Evolutionary conservation across 2,888 invertebrate species (phyloP).

Genomic region (Cyclophora punctaria): DNA sequence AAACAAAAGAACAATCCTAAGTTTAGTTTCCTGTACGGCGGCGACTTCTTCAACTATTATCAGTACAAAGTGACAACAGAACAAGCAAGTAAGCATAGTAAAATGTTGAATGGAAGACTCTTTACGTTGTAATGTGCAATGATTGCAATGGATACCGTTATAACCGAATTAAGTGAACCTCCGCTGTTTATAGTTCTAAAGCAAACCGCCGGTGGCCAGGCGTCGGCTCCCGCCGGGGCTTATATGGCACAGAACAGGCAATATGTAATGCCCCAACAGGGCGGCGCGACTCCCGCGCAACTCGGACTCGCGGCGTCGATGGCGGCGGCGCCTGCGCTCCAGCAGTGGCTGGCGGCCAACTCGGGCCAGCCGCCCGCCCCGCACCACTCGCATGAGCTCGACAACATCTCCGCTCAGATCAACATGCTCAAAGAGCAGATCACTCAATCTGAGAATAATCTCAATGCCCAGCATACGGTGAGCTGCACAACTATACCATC

Average conservation of each 20-base stretch:
- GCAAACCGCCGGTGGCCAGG: constrained; percentile 77
- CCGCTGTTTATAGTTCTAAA: constrained; percentile 83
- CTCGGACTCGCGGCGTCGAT: constrained; percentile 72
- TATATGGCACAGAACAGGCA: constrained; percentile 75
- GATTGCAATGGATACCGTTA: constrained; percentile 48
- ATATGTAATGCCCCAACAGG: constrained; percentile 76
- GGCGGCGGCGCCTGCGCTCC: constrained; percentile 63
- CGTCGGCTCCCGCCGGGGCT: constrained; percentile 69
- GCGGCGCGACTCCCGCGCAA: constrained; percentile 72
- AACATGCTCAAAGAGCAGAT: constrained; percentile 92
- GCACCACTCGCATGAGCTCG: constrained; percentile 49
- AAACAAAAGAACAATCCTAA: constrained; percentile 98
- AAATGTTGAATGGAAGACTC: constrained; percentile 45
- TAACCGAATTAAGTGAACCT: constrained; percentile 71
- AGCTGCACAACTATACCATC: constrained; percentile 26
- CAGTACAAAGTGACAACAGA: constrained; percentile 96
- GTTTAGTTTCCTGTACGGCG: constrained; percentile 97
- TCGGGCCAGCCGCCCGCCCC: constrained; percentile 37
- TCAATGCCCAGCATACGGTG: constrained; percentile 95
- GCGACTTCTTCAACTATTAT: constrained; percentile 96
- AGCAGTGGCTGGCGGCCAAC: constrained; percentile 66
- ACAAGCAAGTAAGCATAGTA: constrained; percentile 87
- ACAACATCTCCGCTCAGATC: constrained; percentile 84
- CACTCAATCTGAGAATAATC: constrained; percentile 95
- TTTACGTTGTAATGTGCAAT: constrained; percentile 50